Conservation (phyloP, 2,888 invertebrate species). For the Eretmocerus hayati region DNA sequence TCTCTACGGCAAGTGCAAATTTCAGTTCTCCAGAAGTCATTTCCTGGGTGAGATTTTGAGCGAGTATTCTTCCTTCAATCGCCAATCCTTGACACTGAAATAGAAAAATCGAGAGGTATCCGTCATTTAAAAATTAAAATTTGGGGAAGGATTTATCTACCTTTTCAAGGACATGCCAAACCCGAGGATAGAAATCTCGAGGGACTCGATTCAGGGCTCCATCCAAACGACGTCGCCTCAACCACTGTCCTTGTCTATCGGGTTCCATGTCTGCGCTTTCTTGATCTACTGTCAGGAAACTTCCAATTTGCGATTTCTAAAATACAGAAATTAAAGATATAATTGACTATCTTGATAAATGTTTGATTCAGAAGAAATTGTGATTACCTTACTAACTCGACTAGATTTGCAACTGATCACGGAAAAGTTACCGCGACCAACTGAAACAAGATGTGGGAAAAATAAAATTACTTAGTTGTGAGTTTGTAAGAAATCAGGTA, state of each 20-base stretch:
- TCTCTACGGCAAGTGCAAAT: constrained; percentile 95
- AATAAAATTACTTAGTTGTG: too few species aligned
- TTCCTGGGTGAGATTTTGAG: constrained; percentile 91
- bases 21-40: constrained; percentile 99
- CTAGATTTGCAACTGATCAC: constrained; percentile 83
- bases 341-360: not conserved
- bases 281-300: constrained; percentile 44
- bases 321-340: not conserved
- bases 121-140: constrained; percentile 3
- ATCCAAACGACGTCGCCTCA: constrained; percentile 86
- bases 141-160: constrained; percentile 55
- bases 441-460: constrained; percentile 46
- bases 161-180: constrained; percentile 86
- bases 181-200: constrained; percentile 88
- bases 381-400: constrained; percentile 71
- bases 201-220: constrained; percentile 97
- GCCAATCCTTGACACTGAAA: constrained; percentile 82
- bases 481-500: too few species aligned
- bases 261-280: constrained; percentile 50
- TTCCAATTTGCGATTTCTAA: constrained; percentile 53
- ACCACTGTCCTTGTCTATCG: constrained; percentile 94
- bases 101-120: too few species aligned
- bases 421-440: constrained; percentile 79
- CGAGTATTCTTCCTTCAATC: constrained; percentile 84
- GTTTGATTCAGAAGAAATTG: not conserved